A percentile compares a stretch with the other conserved stretches of the same genome.
Evolutionary conservation across 2,113 vertebrate species (phyloP).

Genomic region (Hiodon tergisus): DNA sequence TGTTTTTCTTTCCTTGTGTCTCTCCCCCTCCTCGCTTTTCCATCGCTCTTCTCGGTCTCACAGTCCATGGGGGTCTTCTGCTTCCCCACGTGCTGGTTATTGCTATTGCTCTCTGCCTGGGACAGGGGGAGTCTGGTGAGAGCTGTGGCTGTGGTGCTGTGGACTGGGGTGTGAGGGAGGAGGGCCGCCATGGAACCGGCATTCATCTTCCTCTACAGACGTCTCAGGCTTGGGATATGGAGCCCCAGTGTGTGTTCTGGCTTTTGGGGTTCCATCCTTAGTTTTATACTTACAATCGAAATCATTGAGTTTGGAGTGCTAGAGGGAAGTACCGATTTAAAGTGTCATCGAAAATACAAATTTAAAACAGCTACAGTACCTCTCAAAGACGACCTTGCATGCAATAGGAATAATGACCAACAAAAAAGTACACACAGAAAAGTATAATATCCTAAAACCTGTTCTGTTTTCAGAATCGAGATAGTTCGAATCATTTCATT

Average conservation of each 20-base stretch:
- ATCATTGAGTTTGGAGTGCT: too few species aligned
- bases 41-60: conserved; percentile 50
- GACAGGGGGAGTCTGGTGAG: conserved; percentile 50
- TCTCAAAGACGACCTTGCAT: too few species aligned
- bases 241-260: neutral
- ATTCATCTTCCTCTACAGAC: neutral
- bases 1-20: neutral
- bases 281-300: too few species aligned
- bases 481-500: too few species aligned
- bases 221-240: neutral
- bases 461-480: too few species aligned
- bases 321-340: too few species aligned
- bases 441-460: too few species aligned
- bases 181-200: neutral
- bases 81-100: conserved; percentile 70
- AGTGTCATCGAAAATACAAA: too few species aligned
- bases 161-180: conserved; percentile 60
- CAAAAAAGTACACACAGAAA: too few species aligned
- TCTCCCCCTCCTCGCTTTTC: neutral
- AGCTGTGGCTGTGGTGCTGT: conserved; percentile 59
- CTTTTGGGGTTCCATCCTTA: neutral
- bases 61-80: conserved; percentile 65
- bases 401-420: too few species aligned
- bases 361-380: too few species aligned
- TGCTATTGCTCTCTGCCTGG: conserved; percentile 70